Evolutionary conservation across 2,888 invertebrate species (phyloP), one percentile per base, ranked within the genome.

Genomic region (Hydropsyche betteni): DNA sequence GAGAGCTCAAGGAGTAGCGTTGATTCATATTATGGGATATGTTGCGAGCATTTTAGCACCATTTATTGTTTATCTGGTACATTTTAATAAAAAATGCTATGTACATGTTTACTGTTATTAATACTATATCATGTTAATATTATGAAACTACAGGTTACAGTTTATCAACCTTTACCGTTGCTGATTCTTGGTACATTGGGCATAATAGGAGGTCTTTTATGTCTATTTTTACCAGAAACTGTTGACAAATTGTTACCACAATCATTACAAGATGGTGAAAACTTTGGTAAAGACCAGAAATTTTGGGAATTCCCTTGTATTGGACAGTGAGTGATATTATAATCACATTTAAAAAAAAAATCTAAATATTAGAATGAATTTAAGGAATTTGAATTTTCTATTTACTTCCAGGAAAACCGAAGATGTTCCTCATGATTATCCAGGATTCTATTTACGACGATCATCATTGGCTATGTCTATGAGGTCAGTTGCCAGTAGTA

Each of bases 21-120:
- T 95, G 14, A 93, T 95, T 71, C 94, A 95, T 81, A 94, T 95
- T 75, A 94, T 94, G 93, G 95, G 95, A 52, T 95, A 94, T 80
- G 93, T 94, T 0, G 93, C 94, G 0, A 93, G 93, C 72, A 94
- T 95, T 78, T 84, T 94, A 0, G 92, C 94, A 0, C 96, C 96
- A 0, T 95, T 95, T 82, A 91, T 96, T 2, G 95, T 96, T 10
- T 95, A 95, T 81, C 85, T 95, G 84, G 92, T 92, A 82, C 89
- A 88, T 83, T 34, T 16, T 74, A 53, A 44, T 44, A 73, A n/a
- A n/a, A n/a, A n/a, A n/a, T n/a, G n/a, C n/a, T 75, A 16, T 75
- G 36, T 72, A 74, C 7, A 16, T 74, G 4, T 14, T 16, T 75
- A 76, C 14, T 34, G 33, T 3, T 38, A 24, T 24, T 24, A 24